Conservation (phyloP, 2,888 invertebrate genomes). For the Xestia c-nigrum region DNA sequence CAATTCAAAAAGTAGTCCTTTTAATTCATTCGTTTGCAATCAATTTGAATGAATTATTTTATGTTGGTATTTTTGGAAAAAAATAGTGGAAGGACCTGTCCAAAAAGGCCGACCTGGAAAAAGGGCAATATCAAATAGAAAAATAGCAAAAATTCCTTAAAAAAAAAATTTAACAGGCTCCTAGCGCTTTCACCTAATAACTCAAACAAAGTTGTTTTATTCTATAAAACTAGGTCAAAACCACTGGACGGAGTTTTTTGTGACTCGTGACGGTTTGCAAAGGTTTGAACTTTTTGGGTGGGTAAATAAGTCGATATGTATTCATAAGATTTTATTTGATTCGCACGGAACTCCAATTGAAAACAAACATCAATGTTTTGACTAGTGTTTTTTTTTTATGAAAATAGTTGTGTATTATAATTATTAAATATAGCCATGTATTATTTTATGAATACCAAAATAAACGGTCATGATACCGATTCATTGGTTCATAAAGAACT, state of each 20-base stretch:
- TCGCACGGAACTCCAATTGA: slow-evolving; percentile 26
- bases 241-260: not conserved
- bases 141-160: too few relatives aligned
- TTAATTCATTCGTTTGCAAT: too few relatives aligned
- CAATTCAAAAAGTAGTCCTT: too few relatives aligned
- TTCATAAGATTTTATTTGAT: slow-evolving; percentile 56
- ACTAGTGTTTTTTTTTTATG: not conserved
- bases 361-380: slow-evolving; percentile 25
- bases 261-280: not conserved
- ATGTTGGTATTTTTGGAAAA: not conserved
- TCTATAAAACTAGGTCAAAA: not conserved
- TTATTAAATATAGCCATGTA: not conserved
- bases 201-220: not conserved
- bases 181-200: not conserved
- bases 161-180: too few relatives aligned
- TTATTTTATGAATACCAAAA: not conserved
- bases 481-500: too few relatives aligned
- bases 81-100: not conserved
- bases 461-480: not conserved
- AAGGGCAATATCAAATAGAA: not conserved
- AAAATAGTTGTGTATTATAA: not conserved
- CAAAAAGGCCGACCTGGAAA: not conserved
- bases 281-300: slow-evolving; percentile 38
- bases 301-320: slow-evolving; percentile 53
- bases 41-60: not conserved